These are phyloP conservation scores for Heliconius cydno DNA, from an alignment of 2,888 invertebrate species.

Conservation along the genomic window DNA sequence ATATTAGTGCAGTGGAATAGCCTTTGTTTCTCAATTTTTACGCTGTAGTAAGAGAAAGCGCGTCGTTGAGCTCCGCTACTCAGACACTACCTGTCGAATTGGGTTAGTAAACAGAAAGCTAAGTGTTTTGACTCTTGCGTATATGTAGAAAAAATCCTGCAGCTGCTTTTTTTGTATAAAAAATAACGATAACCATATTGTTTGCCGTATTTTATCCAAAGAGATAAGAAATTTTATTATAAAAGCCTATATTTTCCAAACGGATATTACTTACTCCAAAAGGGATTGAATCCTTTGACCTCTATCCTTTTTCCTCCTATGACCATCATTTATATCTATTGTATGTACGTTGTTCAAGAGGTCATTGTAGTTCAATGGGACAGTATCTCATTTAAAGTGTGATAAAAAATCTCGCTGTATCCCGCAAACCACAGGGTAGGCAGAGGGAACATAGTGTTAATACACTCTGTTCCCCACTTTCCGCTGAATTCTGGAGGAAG, in stretches of 20 bases:
- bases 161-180: too few relatives aligned
- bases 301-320: not conserved
- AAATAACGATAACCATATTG: not conserved
- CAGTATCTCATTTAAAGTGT: too few relatives aligned
- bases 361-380: not conserved
- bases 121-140: not conserved
- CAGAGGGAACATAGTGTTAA: too few relatives aligned
- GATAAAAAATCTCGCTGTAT: too few relatives aligned
- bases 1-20: too few relatives aligned
- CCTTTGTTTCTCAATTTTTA: too few relatives aligned
- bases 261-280: not conserved
- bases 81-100: not conserved
- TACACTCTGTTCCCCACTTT: too few relatives aligned
- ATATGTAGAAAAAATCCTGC: not conserved
- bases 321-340: not conserved
- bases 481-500: too few relatives aligned
- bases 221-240: not conserved
- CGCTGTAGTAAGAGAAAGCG: not conserved
- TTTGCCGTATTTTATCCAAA: not conserved
- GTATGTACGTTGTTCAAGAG: not conserved
- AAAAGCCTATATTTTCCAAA: slow-evolving; percentile 5
- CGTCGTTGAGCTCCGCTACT: not conserved
- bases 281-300: not conserved
- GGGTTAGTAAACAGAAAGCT: not conserved
- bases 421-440: too few relatives aligned